Evolutionary conservation across 2,797 vertebrate species (phyloP).

Genomic region (Siniperca obscura): DNA sequence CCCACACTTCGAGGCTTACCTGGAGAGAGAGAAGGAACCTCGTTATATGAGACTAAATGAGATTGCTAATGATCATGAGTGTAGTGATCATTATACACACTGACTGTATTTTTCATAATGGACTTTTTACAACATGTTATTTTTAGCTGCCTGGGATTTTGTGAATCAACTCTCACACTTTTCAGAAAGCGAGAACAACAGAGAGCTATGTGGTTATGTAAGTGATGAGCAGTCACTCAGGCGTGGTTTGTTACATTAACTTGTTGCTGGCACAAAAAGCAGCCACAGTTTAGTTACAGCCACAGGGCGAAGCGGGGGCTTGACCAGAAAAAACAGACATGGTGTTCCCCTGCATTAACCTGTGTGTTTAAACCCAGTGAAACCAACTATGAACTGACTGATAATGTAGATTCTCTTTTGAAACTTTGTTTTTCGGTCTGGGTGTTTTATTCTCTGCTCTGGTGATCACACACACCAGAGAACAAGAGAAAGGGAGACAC

Average conservation of each 20-base stretch:
- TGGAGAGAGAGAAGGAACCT: slow-evolving; percentile 53
- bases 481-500: slow-evolving; percentile 45
- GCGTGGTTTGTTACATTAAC: slow-evolving; percentile 69
- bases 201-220: slow-evolving; percentile 65
- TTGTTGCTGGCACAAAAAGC: slow-evolving; percentile 49
- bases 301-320: not conserved
- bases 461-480: slow-evolving; percentile 25
- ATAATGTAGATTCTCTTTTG: not conserved
- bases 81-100: not conserved
- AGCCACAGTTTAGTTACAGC: slow-evolving; percentile 23
- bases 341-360: not conserved
- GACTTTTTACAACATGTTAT: slow-evolving; percentile 33
- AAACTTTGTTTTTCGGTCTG: slow-evolving; percentile 18
- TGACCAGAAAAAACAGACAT: not conserved
- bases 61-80: not conserved
- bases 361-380: not conserved
- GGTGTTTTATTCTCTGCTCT: slow-evolving; percentile 4
- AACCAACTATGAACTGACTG: not conserved
- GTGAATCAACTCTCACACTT: slow-evolving; percentile 59
- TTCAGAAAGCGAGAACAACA: slow-evolving; percentile 40
- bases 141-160: slow-evolving; percentile 61
- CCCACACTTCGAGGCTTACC: slow-evolving; percentile 93
- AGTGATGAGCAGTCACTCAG: slow-evolving; percentile 67
- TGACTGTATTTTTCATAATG: slow-evolving; percentile 20
- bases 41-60: not conserved